These are phyloP conservation scores for Goniozus legneri DNA, from an alignment of 1,140 invertebrate species.

Conservation along the genomic window DNA sequence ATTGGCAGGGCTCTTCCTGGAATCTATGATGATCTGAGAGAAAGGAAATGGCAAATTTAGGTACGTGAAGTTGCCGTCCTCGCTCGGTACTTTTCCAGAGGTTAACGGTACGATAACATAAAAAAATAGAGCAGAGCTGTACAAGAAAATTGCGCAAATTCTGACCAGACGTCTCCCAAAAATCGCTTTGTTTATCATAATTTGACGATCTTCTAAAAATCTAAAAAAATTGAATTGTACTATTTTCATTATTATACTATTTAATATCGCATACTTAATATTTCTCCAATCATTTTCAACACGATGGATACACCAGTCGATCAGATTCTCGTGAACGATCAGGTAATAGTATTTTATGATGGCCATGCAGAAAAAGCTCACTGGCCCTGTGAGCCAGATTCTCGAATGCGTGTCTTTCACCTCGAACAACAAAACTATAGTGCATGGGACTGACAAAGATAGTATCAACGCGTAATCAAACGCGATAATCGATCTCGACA, in stretches of 20 bases:
- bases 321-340: constrained; percentile 20
- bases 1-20: constrained; percentile 19
- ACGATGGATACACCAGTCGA: constrained; percentile 26
- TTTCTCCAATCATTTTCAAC: constrained; percentile 35
- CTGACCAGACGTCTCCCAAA: constrained; percentile 12
- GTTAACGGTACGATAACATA: constrained; percentile 15
- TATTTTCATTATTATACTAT: no score
- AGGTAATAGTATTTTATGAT: constrained; percentile 33
- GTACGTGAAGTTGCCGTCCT: constrained; percentile 11
- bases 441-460: background rate
- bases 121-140: constrained; percentile 14
- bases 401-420: constrained; percentile 24
- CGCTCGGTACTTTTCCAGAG: background rate
- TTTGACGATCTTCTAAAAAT: background rate
- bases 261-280: background rate
- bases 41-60: constrained; percentile 27
- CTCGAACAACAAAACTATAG: constrained; percentile 19
- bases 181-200: constrained; percentile 15
- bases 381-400: constrained; percentile 32
- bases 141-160: constrained; percentile 15
- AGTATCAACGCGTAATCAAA: background rate
- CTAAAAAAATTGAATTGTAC: no score
- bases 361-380: constrained; percentile 38
- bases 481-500: background rate
- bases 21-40: constrained; percentile 20